Evolutionary conservation across 2,797 vertebrate genomes (phyloP).

Genomic region (Sebastes steindachneri): DNA sequence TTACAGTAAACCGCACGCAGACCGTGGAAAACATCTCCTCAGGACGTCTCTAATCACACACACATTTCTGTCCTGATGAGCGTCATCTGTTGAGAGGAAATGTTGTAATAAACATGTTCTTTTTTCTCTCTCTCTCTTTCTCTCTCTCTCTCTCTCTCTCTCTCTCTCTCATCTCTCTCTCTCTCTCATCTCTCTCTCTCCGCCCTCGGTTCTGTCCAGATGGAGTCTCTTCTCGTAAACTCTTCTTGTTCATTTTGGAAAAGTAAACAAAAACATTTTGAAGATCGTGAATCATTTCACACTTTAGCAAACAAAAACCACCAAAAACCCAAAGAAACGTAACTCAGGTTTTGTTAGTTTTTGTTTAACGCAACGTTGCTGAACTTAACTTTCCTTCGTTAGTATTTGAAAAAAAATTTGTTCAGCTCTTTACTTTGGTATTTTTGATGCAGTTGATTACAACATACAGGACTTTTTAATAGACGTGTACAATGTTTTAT

Average conservation of each 20-base stretch:
- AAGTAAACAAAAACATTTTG: neutral
- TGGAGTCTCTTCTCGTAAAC: neutral
- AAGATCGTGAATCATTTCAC: neutral
- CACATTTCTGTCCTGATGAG: neutral
- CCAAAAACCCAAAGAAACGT: neutral
- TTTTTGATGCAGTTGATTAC: neutral
- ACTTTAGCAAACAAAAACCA: neutral
- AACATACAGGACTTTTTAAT: neutral
- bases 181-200: neutral
- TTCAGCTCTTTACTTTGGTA: neutral
- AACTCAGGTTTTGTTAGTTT: neutral
- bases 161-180: too few relatives aligned
- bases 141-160: neutral
- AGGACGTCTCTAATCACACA: constrained; percentile 19
- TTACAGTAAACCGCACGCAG: neutral
- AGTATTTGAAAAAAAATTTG: neutral
- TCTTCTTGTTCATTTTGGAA: neutral
- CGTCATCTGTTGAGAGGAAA: constrained; percentile 23
- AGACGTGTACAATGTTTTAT: too few relatives aligned
- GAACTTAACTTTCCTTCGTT: neutral
- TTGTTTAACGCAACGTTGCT: neutral
- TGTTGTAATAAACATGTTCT: neutral
- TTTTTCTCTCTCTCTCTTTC: neutral
- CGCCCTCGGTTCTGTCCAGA: neutral
- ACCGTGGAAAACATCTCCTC: neutral